Conservation (phyloP, 2,113 vertebrate species). For the Mormyrus lacerda region DNA sequence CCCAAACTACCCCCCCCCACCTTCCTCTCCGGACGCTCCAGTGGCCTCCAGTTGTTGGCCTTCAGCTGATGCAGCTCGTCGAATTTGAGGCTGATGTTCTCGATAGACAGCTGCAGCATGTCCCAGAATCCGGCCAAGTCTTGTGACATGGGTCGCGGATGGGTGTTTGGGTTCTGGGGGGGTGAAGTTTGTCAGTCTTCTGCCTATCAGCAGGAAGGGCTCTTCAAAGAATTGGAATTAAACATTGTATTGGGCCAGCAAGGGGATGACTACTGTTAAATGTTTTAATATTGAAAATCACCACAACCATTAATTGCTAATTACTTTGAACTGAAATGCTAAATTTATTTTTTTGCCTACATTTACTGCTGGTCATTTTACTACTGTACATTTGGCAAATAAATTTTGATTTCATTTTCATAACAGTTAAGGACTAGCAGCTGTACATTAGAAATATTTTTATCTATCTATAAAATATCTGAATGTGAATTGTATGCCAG, state of each 20-base stretch:
- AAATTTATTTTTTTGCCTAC: neutral
- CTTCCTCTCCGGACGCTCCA: conserved; percentile 94
- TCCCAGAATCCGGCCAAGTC: conserved; percentile 98
- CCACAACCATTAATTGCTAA: neutral
- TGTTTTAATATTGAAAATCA: neutral
- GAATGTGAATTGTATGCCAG: neutral
- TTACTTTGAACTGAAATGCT: neutral
- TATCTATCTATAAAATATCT: neutral
- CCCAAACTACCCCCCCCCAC: conserved; percentile 52
- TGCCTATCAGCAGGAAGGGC: neutral
- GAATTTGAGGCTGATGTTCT: conserved; percentile 99
- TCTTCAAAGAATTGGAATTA: neutral
- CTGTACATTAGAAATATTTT: neutral
- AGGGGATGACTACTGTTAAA: neutral
- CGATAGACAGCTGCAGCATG: conserved; percentile 98
- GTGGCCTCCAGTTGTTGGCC: conserved; percentile 96
- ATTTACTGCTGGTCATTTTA: neutral
- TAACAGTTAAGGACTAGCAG: neutral
- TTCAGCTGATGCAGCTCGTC: conserved; percentile 99
- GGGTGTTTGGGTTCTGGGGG: conserved; percentile 82
- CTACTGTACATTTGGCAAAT: neutral
- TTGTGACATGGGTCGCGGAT: conserved; percentile 86
- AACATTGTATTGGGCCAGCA: neutral
- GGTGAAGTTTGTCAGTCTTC: neutral
- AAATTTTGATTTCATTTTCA: neutral